Conservation (phyloP, 37 sponge, comb jelly and placozoan genomes). For the Beroe ovata region DNA sequence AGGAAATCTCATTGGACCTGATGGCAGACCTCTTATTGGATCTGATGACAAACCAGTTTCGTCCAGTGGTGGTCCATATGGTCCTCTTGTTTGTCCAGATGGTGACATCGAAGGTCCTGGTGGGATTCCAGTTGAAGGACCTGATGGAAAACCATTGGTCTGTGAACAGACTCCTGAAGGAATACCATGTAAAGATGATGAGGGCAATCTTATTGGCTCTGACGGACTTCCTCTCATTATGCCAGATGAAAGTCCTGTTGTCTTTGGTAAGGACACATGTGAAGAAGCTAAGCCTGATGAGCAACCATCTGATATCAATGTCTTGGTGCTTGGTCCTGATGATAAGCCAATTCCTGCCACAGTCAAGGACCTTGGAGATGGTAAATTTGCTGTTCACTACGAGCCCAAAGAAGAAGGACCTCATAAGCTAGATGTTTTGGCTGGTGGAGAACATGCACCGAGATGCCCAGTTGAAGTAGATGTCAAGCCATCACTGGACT, state of each 20-base stretch:
- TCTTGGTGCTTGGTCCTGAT: constrained; percentile 54
- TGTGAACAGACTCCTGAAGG: constrained; percentile 58
- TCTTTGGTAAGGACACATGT: constrained; percentile 52
- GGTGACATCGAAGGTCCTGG: constrained; percentile 64
- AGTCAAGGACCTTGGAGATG: constrained; percentile 63
- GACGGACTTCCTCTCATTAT: constrained; percentile 42
- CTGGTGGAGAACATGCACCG: constrained; percentile 64
- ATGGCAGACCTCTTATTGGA: constrained; percentile 35
- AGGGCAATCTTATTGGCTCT: constrained; percentile 66
- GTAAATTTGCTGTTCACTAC: constrained; percentile 47
- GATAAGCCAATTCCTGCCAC: constrained; percentile 60
- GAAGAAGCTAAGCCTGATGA: constrained; percentile 62
- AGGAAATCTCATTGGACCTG: constrained; percentile 53
- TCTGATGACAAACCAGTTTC: constrained; percentile 60
- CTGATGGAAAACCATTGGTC: constrained; percentile 4
- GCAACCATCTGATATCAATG: constrained; percentile 64
- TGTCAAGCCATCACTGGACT: constrained; percentile 63
- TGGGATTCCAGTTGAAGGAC: constrained; percentile 47
- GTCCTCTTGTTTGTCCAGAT: constrained; percentile 58
- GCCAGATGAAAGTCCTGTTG: constrained; percentile 43
- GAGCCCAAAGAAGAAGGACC: constrained; percentile 67
- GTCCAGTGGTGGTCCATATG: constrained; percentile 64
- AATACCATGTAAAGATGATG: constrained; percentile 53
- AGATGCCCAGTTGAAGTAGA: constrained; percentile 52
- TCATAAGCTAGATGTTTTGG: constrained; percentile 47